Evolutionary conservation across 2,113 vertebrate genomes (phyloP).

Genomic region (Ondatra zibethicus): DNA sequence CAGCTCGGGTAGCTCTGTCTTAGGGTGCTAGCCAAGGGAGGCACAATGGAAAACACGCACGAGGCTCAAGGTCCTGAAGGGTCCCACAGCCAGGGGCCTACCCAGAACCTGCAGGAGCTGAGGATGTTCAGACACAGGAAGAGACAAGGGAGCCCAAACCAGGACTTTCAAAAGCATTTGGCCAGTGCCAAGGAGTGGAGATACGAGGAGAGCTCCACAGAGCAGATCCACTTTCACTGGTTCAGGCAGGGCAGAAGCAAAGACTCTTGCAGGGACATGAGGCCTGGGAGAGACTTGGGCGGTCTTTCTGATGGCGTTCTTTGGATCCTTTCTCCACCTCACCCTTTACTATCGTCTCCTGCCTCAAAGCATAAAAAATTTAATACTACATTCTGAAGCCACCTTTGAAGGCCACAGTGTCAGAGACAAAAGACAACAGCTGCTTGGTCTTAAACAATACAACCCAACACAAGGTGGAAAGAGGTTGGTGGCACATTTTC

Average conservation of each 20-base stretch:
- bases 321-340: neutral
- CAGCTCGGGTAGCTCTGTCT: neutral
- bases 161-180: neutral
- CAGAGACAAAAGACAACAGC: neutral
- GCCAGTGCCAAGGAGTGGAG: neutral
- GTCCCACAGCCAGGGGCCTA: neutral
- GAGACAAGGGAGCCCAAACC: neutral
- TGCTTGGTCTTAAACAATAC: neutral
- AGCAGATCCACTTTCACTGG: neutral
- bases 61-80: neutral
- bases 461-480: neutral
- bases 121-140: neutral
- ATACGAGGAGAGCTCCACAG: neutral
- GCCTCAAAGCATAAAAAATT: neutral
- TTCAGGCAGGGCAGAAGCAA: neutral
- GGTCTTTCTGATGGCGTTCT: neutral
- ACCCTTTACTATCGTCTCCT: neutral
- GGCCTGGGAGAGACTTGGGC: too few species aligned
- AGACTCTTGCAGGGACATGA: neutral
- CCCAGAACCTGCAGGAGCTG: neutral
- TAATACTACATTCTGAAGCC: neutral
- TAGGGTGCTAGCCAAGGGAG: neutral
- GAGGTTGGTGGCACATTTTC: neutral
- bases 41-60: neutral
- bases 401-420: constrained; percentile 14